Evolutionary conservation across 2,797 vertebrate genomes (phyloP), one percentile per base, ranked within the genome.

Genomic region (Pagetopsis macropterus): DNA sequence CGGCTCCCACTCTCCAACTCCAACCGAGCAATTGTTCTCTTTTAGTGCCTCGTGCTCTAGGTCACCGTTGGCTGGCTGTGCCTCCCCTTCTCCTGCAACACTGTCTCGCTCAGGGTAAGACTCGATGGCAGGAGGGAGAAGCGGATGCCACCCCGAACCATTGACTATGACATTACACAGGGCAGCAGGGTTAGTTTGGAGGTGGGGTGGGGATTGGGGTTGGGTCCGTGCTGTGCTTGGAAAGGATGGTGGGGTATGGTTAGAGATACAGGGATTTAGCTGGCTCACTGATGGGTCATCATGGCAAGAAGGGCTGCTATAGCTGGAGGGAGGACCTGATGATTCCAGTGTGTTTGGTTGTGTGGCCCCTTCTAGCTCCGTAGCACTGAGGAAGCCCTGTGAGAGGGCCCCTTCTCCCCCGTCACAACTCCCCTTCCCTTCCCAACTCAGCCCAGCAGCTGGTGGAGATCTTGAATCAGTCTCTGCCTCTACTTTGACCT

Each of bases 101-200:
- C 72, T 40, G 9, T 91, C 89, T 92, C 27, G 87, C 2, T 88
- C 93, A 44, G 48, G 56, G 54, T 78, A 87, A 66, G 89, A 84
- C 89, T 92, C 90, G 21, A 94, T 94, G 83, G 94, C 93, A 60
- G 88, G 86, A 63, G 71, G 59, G 43, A 86, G 86, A 63, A 87
- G 89, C 8, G 92, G 60, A 74, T 89, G 92, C 89, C 93, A 91
- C 55, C 91, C 91, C 1, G 95, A 95, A 88, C 98, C 98, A 74
- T 99, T 99, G 81, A 99, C 96, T 84, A 99, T 98, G 89, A 98
- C 97, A 33, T 99, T 98, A 91, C 97, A 98, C 76, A 96, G 95
- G 2, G 96, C 95, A 57, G 94, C 92, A 27, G 93, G 88, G 73
- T 91, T 77, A 72, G 93, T 92, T 95, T 96, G 79, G 92, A 89